Evolutionary conservation across 2,113 vertebrate genomes (phyloP), one percentile per base, ranked within the genome.

Genomic region (Saguinus imperator): DNA sequence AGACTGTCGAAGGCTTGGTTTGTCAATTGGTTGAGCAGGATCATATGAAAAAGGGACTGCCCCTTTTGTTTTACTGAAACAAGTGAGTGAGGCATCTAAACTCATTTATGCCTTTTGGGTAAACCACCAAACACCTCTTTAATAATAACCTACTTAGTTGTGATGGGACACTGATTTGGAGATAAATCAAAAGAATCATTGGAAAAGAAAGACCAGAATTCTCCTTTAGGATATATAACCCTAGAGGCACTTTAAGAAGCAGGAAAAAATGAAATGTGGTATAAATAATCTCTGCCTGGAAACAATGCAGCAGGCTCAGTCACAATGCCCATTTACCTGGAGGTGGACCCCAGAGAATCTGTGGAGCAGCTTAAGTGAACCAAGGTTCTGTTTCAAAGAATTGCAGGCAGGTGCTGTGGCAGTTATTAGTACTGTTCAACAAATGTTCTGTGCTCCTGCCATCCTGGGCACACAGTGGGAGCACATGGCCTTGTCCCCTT

Each of bases 31-130:
- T n/a, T 70, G 80, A 84, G 70, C 21, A 57, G 68, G 11, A 35
- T 68, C 23, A 29, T 86, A 48, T 61, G 79, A 35, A 48, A 64
- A 83, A 40, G 40, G 4, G 9, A 37, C 16, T 68, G 91, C 23
- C 6, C 1, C 79, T 86, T 95, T 72, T 20, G 48, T 87, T 61
- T 72, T 70, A 64, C 43, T 76, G 75, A 66, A 89, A 55, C 10
- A 23, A 55, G 20, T 25, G 37, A 82, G 9, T 55, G 79, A 83
- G 43, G 64, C 3, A 11, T 52, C 3, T 13, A 75, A 87, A 18
- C 61, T 97, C 50, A n/a, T 94, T 25, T 66, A 27, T 82, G 50
- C 82, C 84, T 17, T 5, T 92, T 79, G 93, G 40, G 27, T 91
- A 90, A 70, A 4, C 0, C 0, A 72, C 32, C 5, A 1, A 40